These are phyloP conservation scores for Monoplex corrugatus DNA, from an alignment of 2,888 invertebrate genomes.

Conservation along the genomic window DNA sequence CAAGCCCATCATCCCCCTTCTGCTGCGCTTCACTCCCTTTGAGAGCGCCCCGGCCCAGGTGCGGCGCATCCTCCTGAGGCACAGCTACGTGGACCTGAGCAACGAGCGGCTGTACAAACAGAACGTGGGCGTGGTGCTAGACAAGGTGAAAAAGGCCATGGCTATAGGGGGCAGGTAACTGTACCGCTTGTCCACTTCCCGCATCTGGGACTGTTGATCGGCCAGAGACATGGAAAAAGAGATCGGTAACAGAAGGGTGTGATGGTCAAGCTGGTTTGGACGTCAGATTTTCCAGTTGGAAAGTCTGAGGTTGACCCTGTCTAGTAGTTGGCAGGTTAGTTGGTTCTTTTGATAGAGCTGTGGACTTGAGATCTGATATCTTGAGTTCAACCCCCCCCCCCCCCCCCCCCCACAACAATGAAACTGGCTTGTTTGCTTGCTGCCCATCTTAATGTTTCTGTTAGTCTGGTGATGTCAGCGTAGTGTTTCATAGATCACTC, in stretches of 20 bases:
- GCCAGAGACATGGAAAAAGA: too few species aligned
- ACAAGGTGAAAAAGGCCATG: slow-evolving; percentile 71
- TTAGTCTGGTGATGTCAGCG: too few species aligned
- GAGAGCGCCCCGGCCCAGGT: slow-evolving; percentile 77
- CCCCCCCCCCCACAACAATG: too few species aligned
- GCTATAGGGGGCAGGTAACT: slow-evolving; percentile 5
- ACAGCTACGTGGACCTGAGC: slow-evolving; percentile 76
- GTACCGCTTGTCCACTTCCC: neutral
- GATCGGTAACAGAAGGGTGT: neutral
- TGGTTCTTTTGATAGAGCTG: neutral
- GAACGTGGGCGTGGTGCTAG: slow-evolving; percentile 73
- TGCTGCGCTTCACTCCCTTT: slow-evolving; percentile 77
- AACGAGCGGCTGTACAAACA: slow-evolving; percentile 78
- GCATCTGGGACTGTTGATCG: neutral
- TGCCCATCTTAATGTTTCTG: too few species aligned
- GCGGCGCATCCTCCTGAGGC: slow-evolving; percentile 72
- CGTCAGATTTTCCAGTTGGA: neutral
- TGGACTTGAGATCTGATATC: too few species aligned
- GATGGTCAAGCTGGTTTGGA: neutral
- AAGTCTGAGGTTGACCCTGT: too few species aligned
- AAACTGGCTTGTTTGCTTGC: too few species aligned
- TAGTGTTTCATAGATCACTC: too few species aligned
- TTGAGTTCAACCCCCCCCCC: too few species aligned
- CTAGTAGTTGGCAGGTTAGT: too few species aligned
- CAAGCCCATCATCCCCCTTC: slow-evolving; percentile 77